These are phyloP conservation scores for Zaprionus africanus DNA, from an alignment of 1,140 invertebrate species.

Conservation along the genomic window DNA sequence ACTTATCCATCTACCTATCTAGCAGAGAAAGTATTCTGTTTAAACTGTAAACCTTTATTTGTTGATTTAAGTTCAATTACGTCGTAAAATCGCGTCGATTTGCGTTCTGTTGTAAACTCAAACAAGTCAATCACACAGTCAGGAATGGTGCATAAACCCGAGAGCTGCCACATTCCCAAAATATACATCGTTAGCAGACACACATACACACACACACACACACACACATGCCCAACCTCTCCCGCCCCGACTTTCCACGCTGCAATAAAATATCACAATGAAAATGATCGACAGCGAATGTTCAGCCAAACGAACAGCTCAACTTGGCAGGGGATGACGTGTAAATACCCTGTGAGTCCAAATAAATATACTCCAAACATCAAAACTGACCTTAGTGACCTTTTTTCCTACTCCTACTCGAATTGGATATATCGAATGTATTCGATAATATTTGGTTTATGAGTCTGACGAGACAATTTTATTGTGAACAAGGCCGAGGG, in stretches of 20 bases:
- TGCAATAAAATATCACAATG: conserved; percentile 59
- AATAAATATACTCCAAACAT: background rate
- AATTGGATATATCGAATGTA: conserved; percentile 2
- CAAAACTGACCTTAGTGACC: background rate
- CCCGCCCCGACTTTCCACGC: background rate
- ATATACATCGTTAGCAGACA: conserved; percentile 23
- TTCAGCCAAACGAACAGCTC: background rate
- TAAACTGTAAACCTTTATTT: conserved; percentile 8
- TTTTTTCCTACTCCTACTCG: background rate
- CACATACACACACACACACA: background rate
- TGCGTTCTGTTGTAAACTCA: conserved; percentile 33
- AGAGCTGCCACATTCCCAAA: conserved; percentile 29
- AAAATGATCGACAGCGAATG: conserved; percentile 36
- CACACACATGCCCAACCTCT: background rate
- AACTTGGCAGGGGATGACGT: background rate
- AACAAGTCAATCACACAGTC: conserved; percentile 45
- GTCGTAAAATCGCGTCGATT: conserved; percentile 43
- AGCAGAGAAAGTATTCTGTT: background rate
- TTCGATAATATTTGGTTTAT: conserved; percentile 38
- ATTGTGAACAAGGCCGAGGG: conserved; percentile 23
- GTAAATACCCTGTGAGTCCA: conserved; percentile 13
- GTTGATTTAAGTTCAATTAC: conserved; percentile 31
- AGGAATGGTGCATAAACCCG: conserved; percentile 36
- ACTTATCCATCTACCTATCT: background rate
- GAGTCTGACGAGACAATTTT: conserved; percentile 19